Percentiles rank a stretch among this genome's conserved stretches.
Conservation (phyloP, 2,113 vertebrate genomes). For the Heterotis niloticus region DNA sequence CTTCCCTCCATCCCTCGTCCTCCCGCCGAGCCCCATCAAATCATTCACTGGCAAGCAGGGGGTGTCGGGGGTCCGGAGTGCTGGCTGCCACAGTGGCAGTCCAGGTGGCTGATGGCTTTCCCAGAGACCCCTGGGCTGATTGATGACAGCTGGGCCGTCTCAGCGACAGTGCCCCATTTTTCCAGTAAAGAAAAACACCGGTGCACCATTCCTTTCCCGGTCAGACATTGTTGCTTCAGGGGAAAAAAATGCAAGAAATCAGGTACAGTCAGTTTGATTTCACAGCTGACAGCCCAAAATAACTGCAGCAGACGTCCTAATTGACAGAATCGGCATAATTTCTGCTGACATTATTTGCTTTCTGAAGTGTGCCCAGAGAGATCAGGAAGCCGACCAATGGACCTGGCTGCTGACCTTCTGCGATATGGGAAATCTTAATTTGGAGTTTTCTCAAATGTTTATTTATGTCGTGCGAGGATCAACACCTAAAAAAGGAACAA, state of each 20-base stretch:
- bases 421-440: slow-evolving; percentile 29
- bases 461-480: slow-evolving; percentile 30
- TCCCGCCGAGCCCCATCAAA: slow-evolving; percentile 54
- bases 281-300: slow-evolving; percentile 5
- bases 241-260: slow-evolving; percentile 9
- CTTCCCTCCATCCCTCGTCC: slow-evolving; percentile 25
- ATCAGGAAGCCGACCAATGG: slow-evolving; percentile 49
- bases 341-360: background rate
- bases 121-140: slow-evolving; percentile 60
- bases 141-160: slow-evolving; percentile 57
- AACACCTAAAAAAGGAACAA: slow-evolving; percentile 50
- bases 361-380: slow-evolving; percentile 8
- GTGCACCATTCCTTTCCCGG: background rate
- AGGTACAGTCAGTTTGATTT: background rate
- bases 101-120: slow-evolving; percentile 68
- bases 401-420: slow-evolving; percentile 24
- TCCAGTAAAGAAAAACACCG: slow-evolving; percentile 6
- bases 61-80: slow-evolving; percentile 43
- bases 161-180: slow-evolving; percentile 45
- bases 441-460: slow-evolving; percentile 36
- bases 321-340: background rate
- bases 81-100: slow-evolving; percentile 33
- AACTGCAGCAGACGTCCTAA: background rate
- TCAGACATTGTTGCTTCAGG: background rate
- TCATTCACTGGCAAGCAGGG: slow-evolving; percentile 56